Percentiles rank a stretch among this genome's conserved stretches.
phyloP scores from a whole-genome alignment of 2,888 invertebrate genomes.

The Cryptocephalus primarius region DNA sequence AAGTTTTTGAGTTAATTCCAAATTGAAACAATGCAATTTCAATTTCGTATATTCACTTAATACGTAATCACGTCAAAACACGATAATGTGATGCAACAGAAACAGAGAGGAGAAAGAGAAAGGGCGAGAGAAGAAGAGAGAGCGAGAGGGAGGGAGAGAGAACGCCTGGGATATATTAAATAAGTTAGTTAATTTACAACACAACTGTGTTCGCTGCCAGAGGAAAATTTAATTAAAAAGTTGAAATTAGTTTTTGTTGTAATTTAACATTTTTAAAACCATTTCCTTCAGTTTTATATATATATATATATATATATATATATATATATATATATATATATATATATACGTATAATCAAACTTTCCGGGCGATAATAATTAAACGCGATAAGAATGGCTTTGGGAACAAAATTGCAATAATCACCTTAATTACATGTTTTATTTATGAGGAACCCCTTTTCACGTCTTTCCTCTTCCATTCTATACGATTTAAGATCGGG shows the following conservation, averaged over 20 bases:
- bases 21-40: no score
- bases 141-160: neutral
- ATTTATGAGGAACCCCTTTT: slow-evolving; percentile 9
- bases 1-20: no score
- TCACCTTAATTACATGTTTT: slow-evolving; percentile 15
- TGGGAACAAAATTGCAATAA: slow-evolving; percentile 18
- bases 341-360: slow-evolving; percentile 23
- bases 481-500: no score
- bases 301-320: slow-evolving; percentile 19
- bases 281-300: slow-evolving; percentile 25
- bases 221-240: slow-evolving; percentile 39
- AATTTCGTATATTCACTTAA: no score
- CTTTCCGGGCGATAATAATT: slow-evolving; percentile 24
- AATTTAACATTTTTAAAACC: slow-evolving; percentile 36
- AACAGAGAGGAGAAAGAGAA: slow-evolving; percentile 13
- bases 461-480: slow-evolving; percentile 13
- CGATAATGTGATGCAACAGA: slow-evolving; percentile 17
- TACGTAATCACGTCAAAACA: slow-evolving; percentile 6
- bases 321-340: slow-evolving; percentile 17
- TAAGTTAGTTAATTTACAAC: slow-evolving; percentile 34
- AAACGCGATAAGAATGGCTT: slow-evolving; percentile 24
- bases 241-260: slow-evolving; percentile 40
- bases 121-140: neutral
- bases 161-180: slow-evolving; percentile 21
- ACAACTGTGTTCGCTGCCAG: slow-evolving; percentile 28